These are phyloP conservation scores for Nycticorax nycticorax DNA, from an alignment of 2,113 vertebrate species.

Conservation along the genomic window DNA sequence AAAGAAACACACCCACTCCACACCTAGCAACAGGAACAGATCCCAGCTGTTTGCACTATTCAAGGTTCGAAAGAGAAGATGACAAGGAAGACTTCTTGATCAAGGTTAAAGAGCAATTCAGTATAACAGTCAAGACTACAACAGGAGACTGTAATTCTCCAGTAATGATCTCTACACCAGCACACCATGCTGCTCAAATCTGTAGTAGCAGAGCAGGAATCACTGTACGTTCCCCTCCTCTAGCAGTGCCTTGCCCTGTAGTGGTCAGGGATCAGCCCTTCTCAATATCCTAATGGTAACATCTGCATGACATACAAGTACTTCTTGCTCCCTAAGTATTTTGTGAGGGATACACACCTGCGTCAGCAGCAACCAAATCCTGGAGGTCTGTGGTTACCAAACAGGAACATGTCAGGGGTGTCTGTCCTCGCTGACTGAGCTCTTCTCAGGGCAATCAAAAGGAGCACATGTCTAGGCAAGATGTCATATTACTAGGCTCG, in stretches of 20 bases:
- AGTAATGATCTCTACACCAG: neutral
- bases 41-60: neutral
- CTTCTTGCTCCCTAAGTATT: conserved; percentile 19
- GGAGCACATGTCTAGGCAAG: neutral
- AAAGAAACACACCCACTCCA: neutral
- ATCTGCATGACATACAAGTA: neutral
- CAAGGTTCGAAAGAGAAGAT: neutral
- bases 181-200: neutral
- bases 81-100: neutral
- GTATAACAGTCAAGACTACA: neutral
- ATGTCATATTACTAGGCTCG: neutral
- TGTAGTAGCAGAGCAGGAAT: neutral
- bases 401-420: neutral
- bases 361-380: neutral
- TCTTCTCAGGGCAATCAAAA: neutral
- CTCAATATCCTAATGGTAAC: neutral
- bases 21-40: neutral
- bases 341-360: neutral
- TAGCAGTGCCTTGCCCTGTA: neutral
- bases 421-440: neutral
- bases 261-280: neutral
- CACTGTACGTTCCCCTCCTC: neutral
- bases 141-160: neutral
- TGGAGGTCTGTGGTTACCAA: conserved; percentile 1
- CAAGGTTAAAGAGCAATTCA: neutral